Conservation (phyloP, 2,888 invertebrate genomes). For the Drosophila hawaiiensis region DNA sequence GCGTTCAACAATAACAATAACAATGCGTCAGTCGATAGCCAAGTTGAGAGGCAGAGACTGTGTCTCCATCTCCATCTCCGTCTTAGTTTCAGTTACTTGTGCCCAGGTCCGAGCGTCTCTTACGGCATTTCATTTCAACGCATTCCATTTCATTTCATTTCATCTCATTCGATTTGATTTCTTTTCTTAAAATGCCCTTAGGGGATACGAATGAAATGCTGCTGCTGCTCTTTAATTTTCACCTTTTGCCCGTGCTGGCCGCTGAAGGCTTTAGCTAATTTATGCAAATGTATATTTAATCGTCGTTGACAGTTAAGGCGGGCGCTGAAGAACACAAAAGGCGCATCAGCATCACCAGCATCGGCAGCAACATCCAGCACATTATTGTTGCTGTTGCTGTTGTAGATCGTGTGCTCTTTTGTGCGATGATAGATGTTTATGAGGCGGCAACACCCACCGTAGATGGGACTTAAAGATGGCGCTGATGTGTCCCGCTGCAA, state of each 20-base stretch:
- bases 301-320: conserved; percentile 81
- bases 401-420: conserved; percentile 63
- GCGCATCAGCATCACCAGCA: conserved; percentile 31
- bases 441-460: conserved; percentile 78
- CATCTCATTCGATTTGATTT: conserved; percentile 63
- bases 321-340: conserved; percentile 55
- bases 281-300: conserved; percentile 83
- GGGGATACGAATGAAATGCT: conserved; percentile 40
- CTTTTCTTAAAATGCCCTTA: conserved; percentile 59
- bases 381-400: conserved; percentile 25
- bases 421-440: conserved; percentile 79
- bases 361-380: conserved; percentile 29
- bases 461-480: conserved; percentile 63
- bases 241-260: conserved; percentile 59
- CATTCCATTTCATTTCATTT: conserved; percentile 64
- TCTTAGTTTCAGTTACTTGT: conserved; percentile 45
- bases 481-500: conserved; percentile 71
- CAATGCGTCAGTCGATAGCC: conserved; percentile 53
- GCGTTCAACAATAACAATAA: conserved; percentile 61
- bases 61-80: conserved; percentile 5
- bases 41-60: conserved; percentile 12
- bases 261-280: conserved; percentile 71
- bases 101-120: conserved; percentile 52
- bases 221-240: conserved; percentile 72
- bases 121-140: conserved; percentile 64